These are phyloP conservation scores for Cepaea nemoralis DNA, from an alignment of 1,140 invertebrate species.

Conservation along the genomic window DNA sequence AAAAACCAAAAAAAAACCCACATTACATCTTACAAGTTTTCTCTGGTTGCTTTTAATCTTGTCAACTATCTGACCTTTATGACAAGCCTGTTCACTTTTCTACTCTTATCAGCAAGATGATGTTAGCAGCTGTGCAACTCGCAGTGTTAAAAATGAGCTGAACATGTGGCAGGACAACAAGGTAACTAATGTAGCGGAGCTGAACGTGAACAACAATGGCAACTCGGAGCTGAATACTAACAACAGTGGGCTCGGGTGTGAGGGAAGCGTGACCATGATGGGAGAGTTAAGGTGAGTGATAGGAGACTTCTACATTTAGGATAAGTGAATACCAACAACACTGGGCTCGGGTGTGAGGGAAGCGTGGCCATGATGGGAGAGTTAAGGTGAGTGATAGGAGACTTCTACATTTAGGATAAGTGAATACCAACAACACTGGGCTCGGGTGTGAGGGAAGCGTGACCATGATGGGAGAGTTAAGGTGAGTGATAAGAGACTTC, in stretches of 20 bases:
- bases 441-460: conserved; percentile 30
- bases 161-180: conserved; percentile 14
- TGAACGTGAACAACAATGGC: conserved; percentile 46
- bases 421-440: conserved; percentile 32
- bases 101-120: conserved; percentile 30
- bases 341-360: conserved; percentile 31
- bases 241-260: conserved; percentile 35
- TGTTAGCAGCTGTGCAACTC: conserved; percentile 54
- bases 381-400: conserved; percentile 37
- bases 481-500: conserved; percentile 9
- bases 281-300: conserved; percentile 40
- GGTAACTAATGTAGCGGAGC: conserved; percentile 21
- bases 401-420: no score
- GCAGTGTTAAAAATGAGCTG: neutral
- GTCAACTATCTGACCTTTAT: neutral
- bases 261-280: conserved; percentile 26
- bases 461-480: conserved; percentile 41
- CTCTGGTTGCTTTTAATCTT: neutral
- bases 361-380: conserved; percentile 27
- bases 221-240: conserved; percentile 20
- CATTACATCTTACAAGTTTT: no score
- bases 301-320: no score
- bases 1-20: no score
- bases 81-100: no score
- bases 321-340: conserved; percentile 34